phyloP scores from a whole-genome alignment of 2,797 vertebrate species.

The Cetoscarus ocellatus region DNA sequence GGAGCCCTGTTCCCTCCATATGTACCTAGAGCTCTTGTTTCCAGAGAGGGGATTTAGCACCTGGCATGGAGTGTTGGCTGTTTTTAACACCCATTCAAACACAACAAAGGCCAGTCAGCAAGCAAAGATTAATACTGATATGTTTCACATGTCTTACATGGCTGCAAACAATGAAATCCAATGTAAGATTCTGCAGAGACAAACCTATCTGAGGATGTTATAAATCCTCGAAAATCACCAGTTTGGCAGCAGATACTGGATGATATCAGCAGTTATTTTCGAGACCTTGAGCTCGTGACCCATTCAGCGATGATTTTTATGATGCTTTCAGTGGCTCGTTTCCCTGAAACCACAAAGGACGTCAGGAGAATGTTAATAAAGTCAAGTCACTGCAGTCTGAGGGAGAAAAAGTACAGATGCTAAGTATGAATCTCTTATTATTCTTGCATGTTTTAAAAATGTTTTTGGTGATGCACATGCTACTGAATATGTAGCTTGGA shows the following conservation, averaged over 20 bases:
- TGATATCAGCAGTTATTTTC: slow-evolving; percentile 61
- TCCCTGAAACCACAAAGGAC: slow-evolving; percentile 16
- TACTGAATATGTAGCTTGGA: not conserved
- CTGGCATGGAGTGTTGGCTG: slow-evolving; percentile 34
- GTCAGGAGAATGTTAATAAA: slow-evolving; percentile 52
- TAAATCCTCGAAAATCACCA: slow-evolving; percentile 32
- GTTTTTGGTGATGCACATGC: not conserved
- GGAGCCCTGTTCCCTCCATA: slow-evolving; percentile 42
- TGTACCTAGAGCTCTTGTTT: slow-evolving; percentile 54
- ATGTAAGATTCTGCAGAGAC: slow-evolving; percentile 19
- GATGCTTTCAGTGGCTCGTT: slow-evolving; percentile 38
- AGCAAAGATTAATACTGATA: slow-evolving; percentile 47
- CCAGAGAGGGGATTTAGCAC: slow-evolving; percentile 63
- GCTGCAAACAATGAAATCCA: slow-evolving; percentile 22
- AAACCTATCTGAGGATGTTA: slow-evolving; percentile 20
- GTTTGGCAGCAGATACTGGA: slow-evolving; percentile 36
- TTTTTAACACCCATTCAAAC: slow-evolving; percentile 56
- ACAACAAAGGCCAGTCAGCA: slow-evolving; percentile 32
- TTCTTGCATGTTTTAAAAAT: not conserved
- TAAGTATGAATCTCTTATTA: not conserved
- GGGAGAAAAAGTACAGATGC: not conserved
- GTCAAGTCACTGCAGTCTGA: slow-evolving; percentile 6
- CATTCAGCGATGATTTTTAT: slow-evolving; percentile 40
- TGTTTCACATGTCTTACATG: not conserved
- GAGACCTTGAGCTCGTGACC: slow-evolving; percentile 55